Conservation (phyloP, 2,888 invertebrate genomes). For the Drosophila formosana region DNA sequence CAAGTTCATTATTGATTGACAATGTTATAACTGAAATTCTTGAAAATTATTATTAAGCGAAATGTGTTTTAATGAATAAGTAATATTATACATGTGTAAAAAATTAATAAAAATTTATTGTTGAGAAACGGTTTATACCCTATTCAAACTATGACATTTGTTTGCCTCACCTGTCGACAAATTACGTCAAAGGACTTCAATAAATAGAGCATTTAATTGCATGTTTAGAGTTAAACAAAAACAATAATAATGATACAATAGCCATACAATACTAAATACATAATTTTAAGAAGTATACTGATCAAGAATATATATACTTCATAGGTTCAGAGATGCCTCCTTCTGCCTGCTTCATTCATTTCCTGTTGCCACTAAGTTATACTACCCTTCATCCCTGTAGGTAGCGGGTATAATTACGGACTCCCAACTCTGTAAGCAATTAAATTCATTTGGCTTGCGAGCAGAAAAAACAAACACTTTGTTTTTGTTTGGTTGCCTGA, state of each 20-base stretch:
- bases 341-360: too few species aligned
- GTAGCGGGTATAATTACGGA: not conserved
- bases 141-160: slow-evolving; percentile 4
- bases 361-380: too few species aligned
- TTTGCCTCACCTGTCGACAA: too few species aligned
- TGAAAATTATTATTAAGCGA: slow-evolving; percentile 58
- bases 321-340: too few species aligned
- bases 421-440: not conserved
- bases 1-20: slow-evolving; percentile 29
- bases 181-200: too few species aligned
- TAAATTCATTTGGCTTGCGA: not conserved
- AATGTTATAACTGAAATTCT: slow-evolving; percentile 43
- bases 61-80: slow-evolving; percentile 72
- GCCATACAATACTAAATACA: too few species aligned
- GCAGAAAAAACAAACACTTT: not conserved
- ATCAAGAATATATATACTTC: too few species aligned
- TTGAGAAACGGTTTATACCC: slow-evolving; percentile 34
- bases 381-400: too few species aligned
- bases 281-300: too few species aligned
- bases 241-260: too few species aligned
- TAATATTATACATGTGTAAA: slow-evolving; percentile 70
- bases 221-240: too few species aligned
- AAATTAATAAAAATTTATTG: slow-evolving; percentile 32
- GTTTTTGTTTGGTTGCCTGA: not conserved
- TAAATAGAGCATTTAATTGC: too few species aligned